Conservation (phyloP, 1,140 invertebrate species). For the Homarus americanus region DNA sequence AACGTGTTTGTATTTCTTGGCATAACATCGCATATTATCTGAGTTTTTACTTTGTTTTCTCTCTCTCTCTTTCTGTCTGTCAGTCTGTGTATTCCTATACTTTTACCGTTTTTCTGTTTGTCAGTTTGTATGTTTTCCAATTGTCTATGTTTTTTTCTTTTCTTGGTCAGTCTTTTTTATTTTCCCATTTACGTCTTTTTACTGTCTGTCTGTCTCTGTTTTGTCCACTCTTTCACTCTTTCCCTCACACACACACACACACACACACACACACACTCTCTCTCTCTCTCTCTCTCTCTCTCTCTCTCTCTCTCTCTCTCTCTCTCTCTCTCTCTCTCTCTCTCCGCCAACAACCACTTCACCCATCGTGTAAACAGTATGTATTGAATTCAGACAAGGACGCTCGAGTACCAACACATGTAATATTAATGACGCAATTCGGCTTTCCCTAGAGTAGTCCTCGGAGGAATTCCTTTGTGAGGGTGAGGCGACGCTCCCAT, state of each 20-base stretch:
- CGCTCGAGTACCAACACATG: too few relatives aligned
- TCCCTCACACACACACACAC: background rate
- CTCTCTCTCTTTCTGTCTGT: background rate
- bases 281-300: constrained; percentile 11
- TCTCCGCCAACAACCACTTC: background rate
- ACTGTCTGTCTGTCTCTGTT: background rate
- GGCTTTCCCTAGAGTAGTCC: too few relatives aligned
- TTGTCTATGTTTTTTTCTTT: background rate
- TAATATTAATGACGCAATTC: too few relatives aligned
- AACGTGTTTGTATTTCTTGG: too few relatives aligned
- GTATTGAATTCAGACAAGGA: too few relatives aligned
- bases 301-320: background rate
- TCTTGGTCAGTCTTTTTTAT: background rate
- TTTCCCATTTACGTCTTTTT: background rate
- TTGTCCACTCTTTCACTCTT: background rate
- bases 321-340: constrained; percentile 9
- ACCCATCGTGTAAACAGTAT: too few relatives aligned
- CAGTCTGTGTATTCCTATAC: background rate
- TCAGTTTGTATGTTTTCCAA: background rate
- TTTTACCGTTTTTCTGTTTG: background rate
- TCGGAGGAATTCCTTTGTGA: too few relatives aligned
- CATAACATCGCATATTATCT: too few relatives aligned
- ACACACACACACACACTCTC: background rate
- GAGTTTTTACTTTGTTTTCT: too few relatives aligned
- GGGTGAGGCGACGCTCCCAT: too few relatives aligned